Conservation (phyloP, 2,797 vertebrate species). For the Esox masquinongy region DNA sequence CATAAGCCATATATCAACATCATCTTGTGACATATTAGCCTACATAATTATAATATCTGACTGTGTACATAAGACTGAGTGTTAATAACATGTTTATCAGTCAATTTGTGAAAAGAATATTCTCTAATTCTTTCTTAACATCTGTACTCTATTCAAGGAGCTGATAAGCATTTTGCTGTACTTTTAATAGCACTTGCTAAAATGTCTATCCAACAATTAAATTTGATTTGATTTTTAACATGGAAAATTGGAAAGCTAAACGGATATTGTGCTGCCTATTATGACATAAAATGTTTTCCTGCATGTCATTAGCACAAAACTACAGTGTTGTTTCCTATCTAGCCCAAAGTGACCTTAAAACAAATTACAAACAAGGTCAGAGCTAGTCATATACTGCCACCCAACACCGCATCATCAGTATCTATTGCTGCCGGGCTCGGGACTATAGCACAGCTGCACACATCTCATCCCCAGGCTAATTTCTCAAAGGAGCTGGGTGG, state of each 20-base stretch:
- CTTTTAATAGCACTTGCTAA: too few species aligned
- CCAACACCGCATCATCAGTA: conserved; percentile 44
- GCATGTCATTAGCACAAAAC: conserved; percentile 47
- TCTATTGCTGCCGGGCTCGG: conserved; percentile 17
- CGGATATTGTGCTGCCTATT: conserved; percentile 2
- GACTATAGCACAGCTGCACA: conserved; percentile 24
- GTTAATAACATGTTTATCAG: too few species aligned
- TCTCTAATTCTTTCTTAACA: too few species aligned
- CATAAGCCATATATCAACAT: too few species aligned
- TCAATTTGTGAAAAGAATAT: too few species aligned
- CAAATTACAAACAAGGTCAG: conserved; percentile 69
- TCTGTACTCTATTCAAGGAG: too few species aligned
- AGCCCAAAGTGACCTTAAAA: conserved; percentile 53
- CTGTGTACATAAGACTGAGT: too few species aligned
- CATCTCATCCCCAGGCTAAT: background rate
- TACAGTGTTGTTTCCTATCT: conserved; percentile 57
- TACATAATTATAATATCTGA: too few species aligned
- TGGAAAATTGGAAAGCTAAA: background rate
- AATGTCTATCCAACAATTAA: too few species aligned
- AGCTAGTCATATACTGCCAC: conserved; percentile 50
- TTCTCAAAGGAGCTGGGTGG: background rate
- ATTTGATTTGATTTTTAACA: background rate
- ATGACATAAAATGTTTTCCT: conserved; percentile 10
- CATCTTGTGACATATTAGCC: too few species aligned
- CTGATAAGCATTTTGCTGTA: too few species aligned